Conservation (phyloP, 2,113 vertebrate species). For the Cettia cetti region DNA sequence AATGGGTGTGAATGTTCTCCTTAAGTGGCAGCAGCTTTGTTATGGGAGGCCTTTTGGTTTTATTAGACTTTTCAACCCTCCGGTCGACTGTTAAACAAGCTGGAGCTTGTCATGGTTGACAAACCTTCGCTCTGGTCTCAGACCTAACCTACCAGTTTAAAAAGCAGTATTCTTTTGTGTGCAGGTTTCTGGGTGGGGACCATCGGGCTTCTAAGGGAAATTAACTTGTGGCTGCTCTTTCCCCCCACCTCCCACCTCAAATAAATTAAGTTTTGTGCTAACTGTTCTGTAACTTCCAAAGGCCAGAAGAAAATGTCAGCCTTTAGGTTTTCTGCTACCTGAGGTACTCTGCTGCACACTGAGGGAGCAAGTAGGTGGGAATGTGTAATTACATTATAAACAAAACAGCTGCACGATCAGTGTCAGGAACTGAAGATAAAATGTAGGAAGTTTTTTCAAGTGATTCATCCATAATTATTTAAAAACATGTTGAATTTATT, state of each 20-base stretch:
- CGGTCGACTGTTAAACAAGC: conserved; percentile 44
- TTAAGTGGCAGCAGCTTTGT: conserved; percentile 43
- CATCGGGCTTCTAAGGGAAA: background rate
- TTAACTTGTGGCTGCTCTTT: background rate
- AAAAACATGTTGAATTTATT: conserved; percentile 49
- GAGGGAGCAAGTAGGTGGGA: background rate
- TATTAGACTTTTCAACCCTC: conserved; percentile 58
- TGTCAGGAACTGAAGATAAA: conserved; percentile 21
- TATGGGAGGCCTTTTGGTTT: conserved; percentile 49
- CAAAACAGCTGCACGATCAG: background rate
- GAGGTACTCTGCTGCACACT: background rate
- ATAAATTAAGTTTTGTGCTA: conserved; percentile 13
- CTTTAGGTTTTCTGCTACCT: background rate
- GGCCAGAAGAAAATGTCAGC: background rate
- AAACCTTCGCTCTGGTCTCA: conserved; percentile 58
- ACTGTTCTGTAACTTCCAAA: conserved; percentile 14
- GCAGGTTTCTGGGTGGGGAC: conserved; percentile 62
- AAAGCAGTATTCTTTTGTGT: conserved; percentile 50
- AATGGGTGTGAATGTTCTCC: conserved; percentile 39
- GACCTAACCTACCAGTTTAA: conserved; percentile 69
- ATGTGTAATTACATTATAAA: background rate
- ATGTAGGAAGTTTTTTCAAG: background rate
- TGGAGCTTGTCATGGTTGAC: conserved; percentile 54
- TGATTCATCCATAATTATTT: conserved; percentile 52
- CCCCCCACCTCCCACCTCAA: background rate